phyloP scores from a whole-genome alignment of 2,797 vertebrate genomes.

The Synanceia verrucosa region DNA sequence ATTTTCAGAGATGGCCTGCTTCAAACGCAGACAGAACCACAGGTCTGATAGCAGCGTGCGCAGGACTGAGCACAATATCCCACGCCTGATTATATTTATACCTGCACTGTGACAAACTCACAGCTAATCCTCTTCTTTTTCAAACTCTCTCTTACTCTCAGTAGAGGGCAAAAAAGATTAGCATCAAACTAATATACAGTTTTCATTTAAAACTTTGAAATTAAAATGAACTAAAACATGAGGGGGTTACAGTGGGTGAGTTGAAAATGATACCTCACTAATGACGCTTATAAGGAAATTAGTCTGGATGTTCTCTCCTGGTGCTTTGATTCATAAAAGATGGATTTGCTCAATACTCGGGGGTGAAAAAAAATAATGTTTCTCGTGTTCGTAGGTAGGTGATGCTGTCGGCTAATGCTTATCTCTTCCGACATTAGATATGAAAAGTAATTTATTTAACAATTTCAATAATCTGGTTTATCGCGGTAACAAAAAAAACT shows the following conservation, averaged over 20 bases:
- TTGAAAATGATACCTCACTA: constrained; percentile 23
- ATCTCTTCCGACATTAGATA: constrained; percentile 7
- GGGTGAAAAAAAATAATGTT: constrained; percentile 10
- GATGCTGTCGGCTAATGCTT: constrained; percentile 2
- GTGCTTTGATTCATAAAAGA: constrained; percentile 19
- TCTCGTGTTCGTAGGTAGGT: background rate
- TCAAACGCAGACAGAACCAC: background rate
- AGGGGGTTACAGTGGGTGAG: background rate
- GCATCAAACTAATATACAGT: constrained; percentile 10
- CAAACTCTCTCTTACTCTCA: background rate
- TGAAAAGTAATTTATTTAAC: constrained; percentile 18
- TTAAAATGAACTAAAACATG: constrained; percentile 25
- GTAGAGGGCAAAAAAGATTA: background rate
- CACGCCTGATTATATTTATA: constrained; percentile 10
- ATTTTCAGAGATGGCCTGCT: constrained; percentile 30
- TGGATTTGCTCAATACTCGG: constrained; percentile 14
- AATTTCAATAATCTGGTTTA: constrained; percentile 21
- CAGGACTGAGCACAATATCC: background rate
- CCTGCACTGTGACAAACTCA: background rate
- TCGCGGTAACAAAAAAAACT: background rate
- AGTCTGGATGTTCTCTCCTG: constrained; percentile 20
- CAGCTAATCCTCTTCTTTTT: background rate
- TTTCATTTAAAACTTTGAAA: constrained; percentile 34
- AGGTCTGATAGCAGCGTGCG: background rate
- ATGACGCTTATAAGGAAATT: constrained; percentile 33